Conservation (phyloP, 2,888 invertebrate genomes). For the Ditylenchus weischeri region DNA sequence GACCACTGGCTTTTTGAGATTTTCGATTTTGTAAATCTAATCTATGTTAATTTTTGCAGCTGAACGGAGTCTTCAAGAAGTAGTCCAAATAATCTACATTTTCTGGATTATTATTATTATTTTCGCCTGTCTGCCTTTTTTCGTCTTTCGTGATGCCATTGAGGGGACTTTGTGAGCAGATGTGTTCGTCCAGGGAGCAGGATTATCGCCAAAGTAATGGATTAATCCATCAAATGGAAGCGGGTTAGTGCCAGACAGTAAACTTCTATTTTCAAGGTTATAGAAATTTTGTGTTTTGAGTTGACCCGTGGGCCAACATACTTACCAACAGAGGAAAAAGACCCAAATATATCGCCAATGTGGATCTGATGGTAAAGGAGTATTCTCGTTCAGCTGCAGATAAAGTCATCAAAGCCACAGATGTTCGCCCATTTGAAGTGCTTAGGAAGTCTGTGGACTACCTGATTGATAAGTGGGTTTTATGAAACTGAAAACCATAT, state of each 20-base stretch:
- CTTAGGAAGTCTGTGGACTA: background rate
- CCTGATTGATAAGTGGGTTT: background rate
- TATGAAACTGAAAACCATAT: no score
- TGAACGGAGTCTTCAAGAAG: no score
- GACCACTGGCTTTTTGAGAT: no score
- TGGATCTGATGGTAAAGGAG: constrained; percentile 2
- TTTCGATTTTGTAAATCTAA: no score
- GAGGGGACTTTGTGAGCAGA: background rate
- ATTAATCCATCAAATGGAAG: constrained; percentile 1
- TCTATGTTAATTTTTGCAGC: no score
- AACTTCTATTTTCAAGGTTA: no score
- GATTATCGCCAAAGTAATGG: background rate
- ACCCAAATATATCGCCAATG: background rate
- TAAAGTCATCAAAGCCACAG: constrained; percentile 5
- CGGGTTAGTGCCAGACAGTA: background rate
- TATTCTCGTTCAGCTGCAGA: constrained; percentile 2
- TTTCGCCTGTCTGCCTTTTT: no score
- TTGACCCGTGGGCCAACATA: background rate
- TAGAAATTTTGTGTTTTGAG: no score
- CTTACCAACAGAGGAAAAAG: background rate
- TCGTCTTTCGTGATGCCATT: no score
- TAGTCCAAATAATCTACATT: no score
- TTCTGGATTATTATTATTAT: no score
- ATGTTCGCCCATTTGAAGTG: constrained; percentile 1
- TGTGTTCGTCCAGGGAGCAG: constrained; percentile 3